Conservation (phyloP, 1,140 invertebrate species). For the Drosophila athabasca region DNA sequence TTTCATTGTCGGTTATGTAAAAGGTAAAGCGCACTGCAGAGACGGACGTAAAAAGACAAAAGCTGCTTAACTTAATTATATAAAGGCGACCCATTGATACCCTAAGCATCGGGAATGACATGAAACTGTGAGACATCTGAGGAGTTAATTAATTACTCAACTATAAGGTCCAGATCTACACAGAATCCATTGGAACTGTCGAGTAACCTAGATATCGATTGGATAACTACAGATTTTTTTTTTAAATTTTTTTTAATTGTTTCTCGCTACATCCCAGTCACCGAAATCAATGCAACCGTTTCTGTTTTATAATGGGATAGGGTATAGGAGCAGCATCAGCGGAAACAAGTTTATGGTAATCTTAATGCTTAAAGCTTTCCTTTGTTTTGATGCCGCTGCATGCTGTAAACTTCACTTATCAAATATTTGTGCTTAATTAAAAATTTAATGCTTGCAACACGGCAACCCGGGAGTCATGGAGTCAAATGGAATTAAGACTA, state of each 20-base stretch:
- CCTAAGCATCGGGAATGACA: neutral
- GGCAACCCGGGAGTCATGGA: slow-evolving; percentile 6
- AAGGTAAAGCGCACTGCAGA: slow-evolving; percentile 35
- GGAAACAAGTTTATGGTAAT: slow-evolving; percentile 72
- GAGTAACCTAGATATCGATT: too few species aligned
- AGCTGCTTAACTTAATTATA: too few species aligned
- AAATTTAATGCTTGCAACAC: slow-evolving; percentile 57
- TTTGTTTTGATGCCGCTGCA: slow-evolving; percentile 54
- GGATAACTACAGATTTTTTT: too few species aligned
- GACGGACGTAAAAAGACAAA: slow-evolving; percentile 7
- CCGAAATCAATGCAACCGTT: too few species aligned
- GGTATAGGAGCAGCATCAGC: slow-evolving; percentile 17
- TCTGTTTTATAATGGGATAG: neutral
- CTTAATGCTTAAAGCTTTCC: slow-evolving; percentile 62
- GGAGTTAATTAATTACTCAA: too few species aligned
- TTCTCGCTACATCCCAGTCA: too few species aligned
- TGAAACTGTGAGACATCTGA: neutral
- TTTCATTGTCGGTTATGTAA: slow-evolving; percentile 48
- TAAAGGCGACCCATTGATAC: slow-evolving; percentile 8
- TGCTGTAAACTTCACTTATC: slow-evolving; percentile 61
- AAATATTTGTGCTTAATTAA: slow-evolving; percentile 73
- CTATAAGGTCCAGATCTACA: too few species aligned
- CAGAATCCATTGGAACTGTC: too few species aligned
- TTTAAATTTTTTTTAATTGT: too few species aligned
- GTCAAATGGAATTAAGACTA: neutral